Conservation (phyloP, 2,888 invertebrate genomes). For the Eupithecia insigniata region DNA sequence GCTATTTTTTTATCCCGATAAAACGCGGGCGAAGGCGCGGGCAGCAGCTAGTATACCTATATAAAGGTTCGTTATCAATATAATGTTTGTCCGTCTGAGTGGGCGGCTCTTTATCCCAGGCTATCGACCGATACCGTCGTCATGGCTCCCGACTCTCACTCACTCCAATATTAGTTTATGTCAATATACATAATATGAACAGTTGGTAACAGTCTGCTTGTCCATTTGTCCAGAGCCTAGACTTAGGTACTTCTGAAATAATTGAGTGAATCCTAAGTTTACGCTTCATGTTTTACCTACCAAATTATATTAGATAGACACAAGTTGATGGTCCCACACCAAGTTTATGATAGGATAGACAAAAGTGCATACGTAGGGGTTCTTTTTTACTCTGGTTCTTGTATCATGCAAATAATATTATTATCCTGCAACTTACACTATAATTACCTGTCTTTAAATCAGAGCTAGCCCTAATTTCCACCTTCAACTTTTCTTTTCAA, state of each 20-base stretch:
- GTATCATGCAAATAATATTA: too few species aligned
- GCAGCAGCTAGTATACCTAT: too few species aligned
- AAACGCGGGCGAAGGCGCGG: too few species aligned
- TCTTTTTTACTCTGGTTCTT: too few species aligned
- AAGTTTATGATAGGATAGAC: too few species aligned
- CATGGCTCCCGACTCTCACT: constrained; percentile 23
- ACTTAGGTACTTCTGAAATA: not conserved
- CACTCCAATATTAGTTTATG: constrained; percentile 8
- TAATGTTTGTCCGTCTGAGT: constrained; percentile 18
- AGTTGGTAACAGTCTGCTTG: not conserved
- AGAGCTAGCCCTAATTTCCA: not conserved
- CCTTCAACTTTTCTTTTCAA: not conserved
- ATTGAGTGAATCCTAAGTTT: not conserved
- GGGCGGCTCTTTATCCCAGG: constrained; percentile 18
- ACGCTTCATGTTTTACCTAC: not conserved
- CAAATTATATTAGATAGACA: not conserved
- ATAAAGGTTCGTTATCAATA: not conserved
- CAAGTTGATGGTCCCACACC: too few species aligned
- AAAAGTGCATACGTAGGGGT: too few species aligned
- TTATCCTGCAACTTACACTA: too few species aligned
- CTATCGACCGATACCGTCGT: constrained; percentile 34
- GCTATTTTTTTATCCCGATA: too few species aligned
- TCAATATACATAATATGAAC: not conserved
- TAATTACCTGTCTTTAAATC: too few species aligned
- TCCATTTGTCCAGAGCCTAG: not conserved